phyloP scores from a whole-genome alignment of 1,140 invertebrate species.

The Pemphigus obesinymphae region DNA sequence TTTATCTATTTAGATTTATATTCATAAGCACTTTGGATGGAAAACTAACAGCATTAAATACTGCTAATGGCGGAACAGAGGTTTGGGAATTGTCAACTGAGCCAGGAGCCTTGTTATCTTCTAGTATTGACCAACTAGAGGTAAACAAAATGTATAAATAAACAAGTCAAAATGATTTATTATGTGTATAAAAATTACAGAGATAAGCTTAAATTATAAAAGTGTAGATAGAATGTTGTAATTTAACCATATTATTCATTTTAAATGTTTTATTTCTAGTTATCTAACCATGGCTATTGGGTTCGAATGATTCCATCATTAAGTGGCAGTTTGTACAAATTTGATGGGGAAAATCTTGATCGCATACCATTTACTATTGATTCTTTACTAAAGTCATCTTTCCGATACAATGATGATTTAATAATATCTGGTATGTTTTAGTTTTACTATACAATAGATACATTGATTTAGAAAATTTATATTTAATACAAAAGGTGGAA shows the following conservation, averaged over 20 bases:
- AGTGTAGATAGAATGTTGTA: neutral
- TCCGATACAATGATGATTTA: slow-evolving; percentile 76
- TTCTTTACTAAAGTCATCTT: slow-evolving; percentile 74
- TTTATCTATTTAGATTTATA: slow-evolving; percentile 53
- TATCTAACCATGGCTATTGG: slow-evolving; percentile 79
- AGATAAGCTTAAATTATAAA: no score
- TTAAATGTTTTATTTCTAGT: slow-evolving; percentile 54
- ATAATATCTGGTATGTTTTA: slow-evolving; percentile 70
- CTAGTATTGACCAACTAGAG: slow-evolving; percentile 77
- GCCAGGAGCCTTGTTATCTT: slow-evolving; percentile 69
- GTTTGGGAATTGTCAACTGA: slow-evolving; percentile 71
- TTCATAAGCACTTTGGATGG: slow-evolving; percentile 87
- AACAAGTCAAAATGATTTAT: neutral
- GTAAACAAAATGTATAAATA: slow-evolving; percentile 51
- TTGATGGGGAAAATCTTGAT: slow-evolving; percentile 83
- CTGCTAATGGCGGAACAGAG: slow-evolving; percentile 61
- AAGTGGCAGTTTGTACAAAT: slow-evolving; percentile 82
- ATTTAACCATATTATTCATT: neutral
- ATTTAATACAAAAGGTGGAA: slow-evolving; percentile 52
- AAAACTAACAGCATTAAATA: slow-evolving; percentile 69
- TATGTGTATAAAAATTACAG: neutral
- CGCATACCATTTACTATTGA: slow-evolving; percentile 80
- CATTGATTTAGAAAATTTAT: neutral
- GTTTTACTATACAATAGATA: neutral
- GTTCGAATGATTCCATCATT: slow-evolving; percentile 86